Conservation (phyloP, 2,888 invertebrate genomes). For the Flexamia atlantica region DNA sequence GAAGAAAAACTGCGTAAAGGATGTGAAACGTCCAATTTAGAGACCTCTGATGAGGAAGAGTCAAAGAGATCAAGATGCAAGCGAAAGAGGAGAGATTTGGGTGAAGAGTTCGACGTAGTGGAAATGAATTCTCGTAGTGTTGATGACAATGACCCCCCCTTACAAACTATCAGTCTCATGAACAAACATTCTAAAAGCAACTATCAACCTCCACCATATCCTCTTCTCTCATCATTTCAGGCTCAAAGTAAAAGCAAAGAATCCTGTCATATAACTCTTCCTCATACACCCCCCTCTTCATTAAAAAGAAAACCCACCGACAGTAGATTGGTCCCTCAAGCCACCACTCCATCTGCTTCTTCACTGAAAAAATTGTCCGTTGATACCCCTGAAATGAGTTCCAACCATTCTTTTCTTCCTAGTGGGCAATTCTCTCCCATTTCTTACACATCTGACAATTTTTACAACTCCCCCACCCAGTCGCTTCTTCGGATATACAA, state of each 20-base stretch:
- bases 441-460: no score
- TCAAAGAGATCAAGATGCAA: not conserved
- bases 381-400: no score
- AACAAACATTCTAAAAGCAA: not conserved
- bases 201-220: not conserved
- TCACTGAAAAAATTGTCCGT: no score
- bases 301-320: no score
- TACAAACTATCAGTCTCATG: not conserved
- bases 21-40: not conserved
- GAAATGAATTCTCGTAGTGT: not conserved
- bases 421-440: no score
- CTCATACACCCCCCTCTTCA: not conserved
- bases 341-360: no score
- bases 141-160: not conserved
- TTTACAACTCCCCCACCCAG: no score
- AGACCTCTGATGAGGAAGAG: constrained; percentile 6
- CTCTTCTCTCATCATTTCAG: not conserved
- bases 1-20: constrained; percentile 8
- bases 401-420: no score
- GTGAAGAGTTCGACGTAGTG: not conserved
- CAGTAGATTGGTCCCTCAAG: no score
- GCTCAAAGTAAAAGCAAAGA: not conserved
- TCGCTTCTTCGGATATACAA: no score
- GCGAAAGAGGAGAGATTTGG: not conserved
- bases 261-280: not conserved